Evolutionary conservation across 2,113 vertebrate genomes (phyloP).

Genomic region (Azemiops feae): DNA sequence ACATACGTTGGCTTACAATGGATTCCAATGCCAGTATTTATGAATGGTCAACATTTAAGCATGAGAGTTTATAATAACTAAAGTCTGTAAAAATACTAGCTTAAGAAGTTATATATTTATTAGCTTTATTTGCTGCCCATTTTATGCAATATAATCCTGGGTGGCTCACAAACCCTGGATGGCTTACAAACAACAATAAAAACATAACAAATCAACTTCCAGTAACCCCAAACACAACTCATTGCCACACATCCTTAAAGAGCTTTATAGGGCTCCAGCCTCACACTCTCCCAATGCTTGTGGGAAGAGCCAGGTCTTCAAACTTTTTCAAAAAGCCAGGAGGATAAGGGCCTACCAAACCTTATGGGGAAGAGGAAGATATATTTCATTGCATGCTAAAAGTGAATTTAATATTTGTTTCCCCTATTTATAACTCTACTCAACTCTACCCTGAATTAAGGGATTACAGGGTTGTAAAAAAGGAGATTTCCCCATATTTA

Average conservation of each 20-base stretch:
- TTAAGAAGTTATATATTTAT: not conserved
- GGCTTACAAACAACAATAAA: not conserved
- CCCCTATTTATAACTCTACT: not conserved
- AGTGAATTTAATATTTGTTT: not conserved
- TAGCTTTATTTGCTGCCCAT: not conserved
- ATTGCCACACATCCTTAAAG: too few species aligned
- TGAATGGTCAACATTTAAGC: not conserved
- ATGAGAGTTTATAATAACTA: too few species aligned
- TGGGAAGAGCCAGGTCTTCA: too few species aligned
- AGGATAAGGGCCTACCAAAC: not conserved
- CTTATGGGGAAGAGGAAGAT: too few species aligned
- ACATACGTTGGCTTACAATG: not conserved
- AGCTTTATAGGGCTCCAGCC: too few species aligned
- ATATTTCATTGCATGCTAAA: not conserved
- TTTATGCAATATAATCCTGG: not conserved
- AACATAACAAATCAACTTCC: too few species aligned
- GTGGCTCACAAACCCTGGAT: not conserved
- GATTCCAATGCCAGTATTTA: not conserved
- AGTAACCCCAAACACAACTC: too few species aligned
- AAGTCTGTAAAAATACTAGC: not conserved
- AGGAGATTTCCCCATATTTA: not conserved
- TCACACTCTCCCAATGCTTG: too few species aligned
- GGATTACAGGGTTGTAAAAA: too few species aligned
- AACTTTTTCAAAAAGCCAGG: not conserved
- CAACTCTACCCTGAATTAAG: too few species aligned